These are phyloP conservation scores for Podarcis lilfordi DNA, from an alignment of 2,797 vertebrate species.

Conservation along the genomic window DNA sequence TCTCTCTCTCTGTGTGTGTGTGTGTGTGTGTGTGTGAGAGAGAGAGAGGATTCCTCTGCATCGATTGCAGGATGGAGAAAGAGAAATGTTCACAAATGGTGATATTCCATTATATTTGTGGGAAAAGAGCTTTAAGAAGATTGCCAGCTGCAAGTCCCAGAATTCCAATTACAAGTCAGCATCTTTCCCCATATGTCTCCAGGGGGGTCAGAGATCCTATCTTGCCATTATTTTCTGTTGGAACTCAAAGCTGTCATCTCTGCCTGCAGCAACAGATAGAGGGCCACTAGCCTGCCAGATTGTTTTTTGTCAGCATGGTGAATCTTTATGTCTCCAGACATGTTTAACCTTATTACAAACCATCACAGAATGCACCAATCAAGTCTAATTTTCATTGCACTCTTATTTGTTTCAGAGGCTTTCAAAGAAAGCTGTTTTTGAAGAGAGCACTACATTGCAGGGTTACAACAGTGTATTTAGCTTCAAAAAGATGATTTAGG, in stretches of 20 bases:
- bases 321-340: constrained; percentile 25
- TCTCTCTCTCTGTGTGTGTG: too few relatives aligned
- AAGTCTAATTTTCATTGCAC: constrained; percentile 19
- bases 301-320: not conserved
- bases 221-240: not conserved
- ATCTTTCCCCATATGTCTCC: not conserved
- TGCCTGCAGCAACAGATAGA: constrained; percentile 4
- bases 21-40: not conserved
- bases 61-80: not conserved
- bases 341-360: constrained; percentile 23
- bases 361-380: constrained; percentile 10
- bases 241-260: constrained; percentile 13
- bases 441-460: not conserved
- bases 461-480: not conserved
- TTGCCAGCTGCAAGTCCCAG: not conserved
- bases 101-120: not conserved
- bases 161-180: constrained; percentile 1
- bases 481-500: not conserved
- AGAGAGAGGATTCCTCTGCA: not conserved
- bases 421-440: not conserved
- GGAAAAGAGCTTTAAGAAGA: constrained; percentile 1
- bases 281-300: constrained; percentile 13
- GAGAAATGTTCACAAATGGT: not conserved
- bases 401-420: constrained; percentile 2
- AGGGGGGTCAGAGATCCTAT: not conserved